Base-by-base conservation (phyloP, 1,140 invertebrate species). In the Drosophila chauvacae region DNA sequence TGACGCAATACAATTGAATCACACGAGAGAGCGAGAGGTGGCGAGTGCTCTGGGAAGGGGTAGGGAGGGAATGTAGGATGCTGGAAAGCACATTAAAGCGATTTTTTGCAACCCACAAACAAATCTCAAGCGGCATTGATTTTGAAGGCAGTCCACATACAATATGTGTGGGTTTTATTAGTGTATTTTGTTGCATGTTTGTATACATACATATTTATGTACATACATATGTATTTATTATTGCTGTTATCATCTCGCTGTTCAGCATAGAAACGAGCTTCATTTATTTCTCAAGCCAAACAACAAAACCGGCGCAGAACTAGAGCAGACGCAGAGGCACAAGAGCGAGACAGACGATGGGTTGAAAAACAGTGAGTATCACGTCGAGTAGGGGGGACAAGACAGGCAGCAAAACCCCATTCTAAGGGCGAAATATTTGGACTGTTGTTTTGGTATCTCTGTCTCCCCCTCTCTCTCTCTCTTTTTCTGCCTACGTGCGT, bases 111-210 rank as follows among this genome's bases (percentile, higher is more conserved):
- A 48, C 77, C 81, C 81, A 71, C 81, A 60, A 74, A 65, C 81
- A 81, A 84, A 74, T 63, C 69, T 77, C 65, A 68, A 72, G 78
- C 82, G 77, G 58, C 82, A 85, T 85, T 85, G 81, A 81, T 85
- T 85, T 73, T 59, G 82, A 84, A 81, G 81, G 81, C 73, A 85
- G 62, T 50, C 65, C 65, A 66, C 48, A 76, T 61, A 62, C 33
- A 61, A 53, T 47, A 23, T 50, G 61, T 69, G 68, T 51, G 41
- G 48, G 62, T 41, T 45, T 61, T 51, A 18, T 51, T 33, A 18
- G 28, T 33, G 48, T 18, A 18, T 51, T n/a, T 51, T 30, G 26
- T 30, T 28, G 26, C 26, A 18, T 30, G 10, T 5, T 18, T 30
- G 10, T 30, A 28, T n/a, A 28, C 4, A 26, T 26, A 26, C 3